Evolutionary conservation across 2,888 invertebrate genomes (phyloP), one percentile per base, ranked within the genome.

Genomic region (Drosophila pegasa): DNA sequence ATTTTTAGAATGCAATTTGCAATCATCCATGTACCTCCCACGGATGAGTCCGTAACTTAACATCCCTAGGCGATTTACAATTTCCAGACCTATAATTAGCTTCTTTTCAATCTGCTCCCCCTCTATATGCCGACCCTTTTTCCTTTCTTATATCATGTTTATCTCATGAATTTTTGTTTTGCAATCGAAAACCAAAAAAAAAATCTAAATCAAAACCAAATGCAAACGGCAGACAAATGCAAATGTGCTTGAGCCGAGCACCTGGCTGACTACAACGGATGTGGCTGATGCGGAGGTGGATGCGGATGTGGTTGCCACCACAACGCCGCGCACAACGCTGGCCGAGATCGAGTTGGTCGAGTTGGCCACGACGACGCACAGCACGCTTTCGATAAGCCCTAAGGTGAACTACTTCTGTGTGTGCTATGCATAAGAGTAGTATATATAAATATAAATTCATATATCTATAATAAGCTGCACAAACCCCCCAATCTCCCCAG

Each of bases 331-430:
- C 38, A 38, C 68, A 60, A 68, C 75, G 55, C 70, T 63, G 63
- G 63, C 63, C 75, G 78, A 74, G 29, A 54, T 67, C 60, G 81
- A 74, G 35, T n/a, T 43, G 41, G 22, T 65, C 55, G 81, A 82
- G 63, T 71, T 71, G 18, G 37, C 43, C 33, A 43, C 55, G 33
- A 55, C 54, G 20, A 57, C 64, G 57, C 80, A 72, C 70, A 68
- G 72, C 70, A 75, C 73, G 74, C 68, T 67, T 58, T 78, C 74
- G 57, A 70, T 79, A 88, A 86, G 87, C 54, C 54, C 65, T 68
- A 82, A 82, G 82, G 88, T 82, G 82, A 82, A 82, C 76, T 58
- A 54, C 47, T 55, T 69, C 47, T n/a, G 59, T 45, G 47, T 29
- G 50, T 35, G 38, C 58, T 58, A 58, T 77, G 59, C 72, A 61